phyloP scores from a whole-genome alignment of 2,888 invertebrate genomes.

The Drosophila parthenogenetica region DNA sequence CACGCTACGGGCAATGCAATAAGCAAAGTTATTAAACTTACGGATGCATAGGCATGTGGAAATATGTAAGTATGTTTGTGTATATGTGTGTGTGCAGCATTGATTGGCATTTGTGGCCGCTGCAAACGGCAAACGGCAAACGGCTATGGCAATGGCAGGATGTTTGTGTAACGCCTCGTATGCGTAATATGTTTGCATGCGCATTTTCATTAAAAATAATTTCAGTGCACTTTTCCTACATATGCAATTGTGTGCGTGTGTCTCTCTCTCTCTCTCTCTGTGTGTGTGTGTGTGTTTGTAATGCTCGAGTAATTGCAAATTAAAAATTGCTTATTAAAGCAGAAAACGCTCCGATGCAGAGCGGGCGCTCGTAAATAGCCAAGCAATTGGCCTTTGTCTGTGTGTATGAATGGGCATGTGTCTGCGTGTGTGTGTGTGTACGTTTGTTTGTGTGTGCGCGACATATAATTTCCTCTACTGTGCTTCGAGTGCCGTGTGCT shows the following conservation, averaged over 20 bases:
- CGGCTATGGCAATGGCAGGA: slow-evolving; percentile 11
- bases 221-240: slow-evolving; percentile 32
- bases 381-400: slow-evolving; percentile 47
- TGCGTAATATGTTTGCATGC: slow-evolving; percentile 71
- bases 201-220: slow-evolving; percentile 75
- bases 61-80: slow-evolving; percentile 18
- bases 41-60: slow-evolving; percentile 26
- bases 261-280: background rate
- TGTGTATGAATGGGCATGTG: background rate
- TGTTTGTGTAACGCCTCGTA: slow-evolving; percentile 66
- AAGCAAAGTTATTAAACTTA: slow-evolving; percentile 75
- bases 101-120: slow-evolving; percentile 55
- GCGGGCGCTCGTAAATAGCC: slow-evolving; percentile 55
- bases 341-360: slow-evolving; percentile 51
- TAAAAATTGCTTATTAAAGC: slow-evolving; percentile 81
- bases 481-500: slow-evolving; percentile 32
- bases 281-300: slow-evolving; percentile 29
- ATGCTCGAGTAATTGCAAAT: slow-evolving; percentile 76
- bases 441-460: background rate
- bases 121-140: slow-evolving; percentile 35
- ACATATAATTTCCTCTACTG: slow-evolving; percentile 45
- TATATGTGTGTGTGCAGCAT: slow-evolving; percentile 26
- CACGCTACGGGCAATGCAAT: slow-evolving; percentile 48
- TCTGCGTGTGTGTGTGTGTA: slow-evolving; percentile 7
- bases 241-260: slow-evolving; percentile 1